Evolutionary conservation across 2,113 vertebrate species (phyloP), one percentile per base, ranked within the genome.

Genomic region (Lycocorax pyrrhopterus): DNA sequence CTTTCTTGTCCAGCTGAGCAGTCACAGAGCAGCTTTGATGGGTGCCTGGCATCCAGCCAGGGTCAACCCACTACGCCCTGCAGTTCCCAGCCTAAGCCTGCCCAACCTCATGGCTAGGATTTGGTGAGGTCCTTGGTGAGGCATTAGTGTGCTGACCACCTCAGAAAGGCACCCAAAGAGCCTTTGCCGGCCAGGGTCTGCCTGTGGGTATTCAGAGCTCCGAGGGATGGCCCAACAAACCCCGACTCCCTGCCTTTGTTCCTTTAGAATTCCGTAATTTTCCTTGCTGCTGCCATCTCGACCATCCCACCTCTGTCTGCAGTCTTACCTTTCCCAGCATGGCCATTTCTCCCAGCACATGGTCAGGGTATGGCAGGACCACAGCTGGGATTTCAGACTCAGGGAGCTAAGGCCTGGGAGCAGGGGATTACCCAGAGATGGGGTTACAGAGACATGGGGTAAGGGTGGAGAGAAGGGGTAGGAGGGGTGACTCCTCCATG

Each of bases 281-380:
- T 67, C 8, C 33, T 30, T 55, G n/a, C 32, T 77, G 37, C 41
- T 7, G 2, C 26, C 16, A 3, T 26, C n/a, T 58, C 0, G 0
- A 37, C 9, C 18, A 37, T 26, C 51, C 13, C 32, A 25, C 9
- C n/a, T 69, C 26, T 55, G 11, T 8, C 55, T 14, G 3, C 13
- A n/a, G 11, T 7, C 26, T 41, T 13, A 10, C 19, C 25, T 35
- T 84, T 35, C n/a, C 33, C 35, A 64, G 53, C 1, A 5, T 2
- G 7, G 25, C 43, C 26, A 16, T 26, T 58, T 67, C 35, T 29
- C 58, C 69, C 58, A 60, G 63, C 37, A 51, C 0, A 0, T 3
- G 8, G 39, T 12, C 64, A 73, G 43, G 26, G 9, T 13, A 53
- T 6, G 12, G 27, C 47, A 75, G 32, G 32, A 27, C 22, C 64